Evolutionary conservation across 2,888 invertebrate species (phyloP).

Genomic region (Tuta absoluta): DNA sequence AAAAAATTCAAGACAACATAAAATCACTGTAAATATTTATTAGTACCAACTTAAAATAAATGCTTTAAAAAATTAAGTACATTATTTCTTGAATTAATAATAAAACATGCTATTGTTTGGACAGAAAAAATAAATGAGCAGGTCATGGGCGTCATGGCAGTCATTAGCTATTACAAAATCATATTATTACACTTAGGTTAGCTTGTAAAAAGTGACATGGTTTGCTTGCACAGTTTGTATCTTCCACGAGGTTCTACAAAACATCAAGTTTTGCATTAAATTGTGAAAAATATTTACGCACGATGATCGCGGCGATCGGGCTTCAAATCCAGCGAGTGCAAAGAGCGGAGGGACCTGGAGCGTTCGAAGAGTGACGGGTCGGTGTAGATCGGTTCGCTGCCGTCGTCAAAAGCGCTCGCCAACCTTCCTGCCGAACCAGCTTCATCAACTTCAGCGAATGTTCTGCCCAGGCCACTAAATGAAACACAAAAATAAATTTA

Average conservation of each 20-base stretch:
- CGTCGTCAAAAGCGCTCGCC: conserved; percentile 87
- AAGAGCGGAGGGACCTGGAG: conserved; percentile 86
- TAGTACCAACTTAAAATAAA: conserved; percentile 68
- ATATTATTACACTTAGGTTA: conserved; percentile 34
- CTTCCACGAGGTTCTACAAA: background rate
- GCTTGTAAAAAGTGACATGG: conserved; percentile 20
- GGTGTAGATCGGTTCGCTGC: conserved; percentile 96
- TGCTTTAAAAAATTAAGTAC: conserved; percentile 51
- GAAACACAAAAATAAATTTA: background rate
- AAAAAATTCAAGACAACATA: conserved; percentile 13
- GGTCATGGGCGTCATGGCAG: conserved; percentile 60
- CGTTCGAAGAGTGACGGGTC: conserved; percentile 95
- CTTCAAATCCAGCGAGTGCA: conserved; percentile 83
- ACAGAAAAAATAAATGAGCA: conserved; percentile 63
- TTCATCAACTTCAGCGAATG: conserved; percentile 69
- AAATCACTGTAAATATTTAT: conserved; percentile 68
- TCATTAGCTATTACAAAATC: conserved; percentile 37
- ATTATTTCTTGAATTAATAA: conserved; percentile 37
- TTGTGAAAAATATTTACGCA: conserved; percentile 46
- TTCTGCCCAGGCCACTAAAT: conserved; percentile 71
- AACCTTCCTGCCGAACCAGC: conserved; percentile 75
- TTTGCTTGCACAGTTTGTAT: background rate
- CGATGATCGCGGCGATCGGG: conserved; percentile 72
- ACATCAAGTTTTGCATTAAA: background rate
- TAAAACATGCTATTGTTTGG: conserved; percentile 39